Evolutionary conservation across 2,888 invertebrate species (phyloP).

Genomic region (Yponomeuta plumbellus): DNA sequence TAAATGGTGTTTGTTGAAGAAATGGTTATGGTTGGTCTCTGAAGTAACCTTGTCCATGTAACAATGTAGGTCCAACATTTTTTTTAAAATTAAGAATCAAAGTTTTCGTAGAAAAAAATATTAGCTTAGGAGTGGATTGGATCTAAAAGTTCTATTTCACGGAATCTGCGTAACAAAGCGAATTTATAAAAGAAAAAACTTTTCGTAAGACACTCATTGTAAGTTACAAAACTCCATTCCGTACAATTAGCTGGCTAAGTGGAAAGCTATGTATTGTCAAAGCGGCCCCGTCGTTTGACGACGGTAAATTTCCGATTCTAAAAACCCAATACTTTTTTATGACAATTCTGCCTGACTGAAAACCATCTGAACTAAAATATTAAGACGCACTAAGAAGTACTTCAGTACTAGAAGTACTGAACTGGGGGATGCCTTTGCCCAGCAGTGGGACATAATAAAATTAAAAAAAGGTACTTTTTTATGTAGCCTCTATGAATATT

Average conservation of each 20-base stretch:
- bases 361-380: too few species aligned
- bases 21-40: too few species aligned
- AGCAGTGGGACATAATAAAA: too few species aligned
- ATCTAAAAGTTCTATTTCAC: not conserved
- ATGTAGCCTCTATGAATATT: too few species aligned
- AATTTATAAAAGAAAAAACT: not conserved
- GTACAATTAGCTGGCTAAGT: conserved; percentile 6
- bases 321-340: not conserved
- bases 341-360: not conserved
- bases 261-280: conserved; percentile 7
- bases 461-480: too few species aligned
- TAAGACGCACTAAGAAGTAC: too few species aligned
- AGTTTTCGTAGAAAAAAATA: not conserved
- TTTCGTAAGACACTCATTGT: conserved; percentile 2
- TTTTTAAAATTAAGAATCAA: too few species aligned
- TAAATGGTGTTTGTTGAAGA: too few species aligned
- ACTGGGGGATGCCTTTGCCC: too few species aligned
- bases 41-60: too few species aligned
- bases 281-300: not conserved
- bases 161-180: not conserved
- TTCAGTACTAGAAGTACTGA: too few species aligned
- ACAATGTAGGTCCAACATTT: too few species aligned
- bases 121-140: not conserved
- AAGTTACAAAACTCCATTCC: conserved; percentile 1
- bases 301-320: not conserved